Evolutionary conservation across 2,797 vertebrate genomes (phyloP).

Genomic region (Gouania willdenowi): DNA sequence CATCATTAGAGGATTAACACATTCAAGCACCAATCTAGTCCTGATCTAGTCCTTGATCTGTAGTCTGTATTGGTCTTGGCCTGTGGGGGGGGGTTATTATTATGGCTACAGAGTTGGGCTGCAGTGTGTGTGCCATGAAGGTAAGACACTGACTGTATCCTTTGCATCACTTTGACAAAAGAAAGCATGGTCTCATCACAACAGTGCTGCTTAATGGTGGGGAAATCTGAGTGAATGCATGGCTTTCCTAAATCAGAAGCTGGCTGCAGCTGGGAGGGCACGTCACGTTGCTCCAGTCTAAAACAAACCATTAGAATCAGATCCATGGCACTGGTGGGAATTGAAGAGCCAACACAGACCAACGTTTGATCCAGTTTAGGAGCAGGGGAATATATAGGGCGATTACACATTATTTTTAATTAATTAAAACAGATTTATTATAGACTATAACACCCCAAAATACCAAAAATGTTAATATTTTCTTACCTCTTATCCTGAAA

Average conservation of each 20-base stretch:
- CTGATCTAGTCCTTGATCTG: not conserved
- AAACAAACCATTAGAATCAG: conserved; percentile 35
- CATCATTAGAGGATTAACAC: too few species aligned
- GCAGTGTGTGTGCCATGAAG: conserved; percentile 40
- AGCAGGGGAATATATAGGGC: conserved; percentile 7
- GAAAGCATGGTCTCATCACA: conserved; percentile 6
- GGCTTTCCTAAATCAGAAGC: conserved; percentile 16
- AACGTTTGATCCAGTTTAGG: conserved; percentile 7
- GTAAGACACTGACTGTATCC: conserved; percentile 18
- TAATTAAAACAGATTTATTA: too few species aligned
- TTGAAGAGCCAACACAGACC: conserved; percentile 22
- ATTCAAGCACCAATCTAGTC: conserved; percentile 6
- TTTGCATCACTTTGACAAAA: conserved; percentile 30
- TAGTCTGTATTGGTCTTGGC: conserved; percentile 9
- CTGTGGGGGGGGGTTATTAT: conserved; percentile 4
- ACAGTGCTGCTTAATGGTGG: conserved; percentile 11
- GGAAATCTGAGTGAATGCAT: not conserved
- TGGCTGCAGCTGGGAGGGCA: conserved; percentile 47
- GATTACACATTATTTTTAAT: conserved; percentile 23
- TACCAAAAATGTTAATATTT: too few species aligned
- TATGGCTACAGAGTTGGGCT: conserved; percentile 29
- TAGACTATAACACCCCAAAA: too few species aligned
- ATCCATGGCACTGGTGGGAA: conserved; percentile 8
- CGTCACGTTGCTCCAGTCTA: conserved; percentile 30
- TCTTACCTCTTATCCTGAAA: conserved; percentile 69